Base-by-base conservation (phyloP, 2,797 vertebrate genomes). In the Tympanoctomys barrerae region DNA sequence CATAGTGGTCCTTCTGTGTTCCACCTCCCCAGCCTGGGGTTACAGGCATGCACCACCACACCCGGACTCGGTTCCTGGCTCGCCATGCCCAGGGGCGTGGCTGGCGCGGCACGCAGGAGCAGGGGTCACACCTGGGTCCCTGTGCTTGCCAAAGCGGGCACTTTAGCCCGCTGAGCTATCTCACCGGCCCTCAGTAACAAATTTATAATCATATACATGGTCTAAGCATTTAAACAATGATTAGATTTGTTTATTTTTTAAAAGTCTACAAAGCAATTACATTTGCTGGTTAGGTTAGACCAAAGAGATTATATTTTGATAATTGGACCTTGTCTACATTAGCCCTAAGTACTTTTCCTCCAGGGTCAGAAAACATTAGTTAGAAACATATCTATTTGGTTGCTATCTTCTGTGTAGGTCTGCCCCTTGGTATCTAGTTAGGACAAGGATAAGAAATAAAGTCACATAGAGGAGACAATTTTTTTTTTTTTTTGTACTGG, bases 401-500 rank as follows among this genome's bases (percentile, higher is more conserved):
- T 70, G n/a, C 28, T 19, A 2, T 62, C 82, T 81, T 90, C 42
- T 80, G 6, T n/a, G 7, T 26, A 62, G 62, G 16, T 36, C 26
- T 95, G 1, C 61, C 26, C 87, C 90, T 95, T 91, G 71, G 57
- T 49, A 89, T 91, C 90, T 87, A 83, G 26, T 70, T 57, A 93
- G 46, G 46, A 91, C 49, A 77, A 49, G 16, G 33, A 90, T 57
- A 39, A 95, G 31, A 77, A 16, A 14, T 64, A 64, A 75, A 81
- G 64, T 84, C 73, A 94, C 36, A 39, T 21, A 62, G 87, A 93
- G 9, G 6, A 95, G 8, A 21, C 1, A 86, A 26, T 61, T 94
- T 11, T 75, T 87, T 22, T 11, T 75, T 87, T 22, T 18, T 54
- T 54, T 54, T 16, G 54, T 14, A 54, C 54, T 54, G 13, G 54